Base-by-base conservation (phyloP, 2,888 invertebrate species). In the Alloplasta piceator region DNA sequence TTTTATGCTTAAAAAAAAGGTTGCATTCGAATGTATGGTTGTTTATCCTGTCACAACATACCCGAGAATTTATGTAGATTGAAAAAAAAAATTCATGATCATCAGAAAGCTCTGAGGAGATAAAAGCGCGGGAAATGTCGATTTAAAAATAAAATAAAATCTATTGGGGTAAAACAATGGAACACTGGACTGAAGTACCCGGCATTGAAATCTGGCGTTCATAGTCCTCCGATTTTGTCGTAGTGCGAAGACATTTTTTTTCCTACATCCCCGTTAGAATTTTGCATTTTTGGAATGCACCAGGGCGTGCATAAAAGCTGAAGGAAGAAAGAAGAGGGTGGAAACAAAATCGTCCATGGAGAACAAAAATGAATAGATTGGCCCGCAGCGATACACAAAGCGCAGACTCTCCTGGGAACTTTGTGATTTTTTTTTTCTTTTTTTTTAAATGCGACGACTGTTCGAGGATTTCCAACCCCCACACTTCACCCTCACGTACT, bases 321-420 rank as follows among this genome's bases (percentile, higher is more conserved):
- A 56, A 56, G 58, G 12, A 71, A 46, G 64, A 66, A 66, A 75
- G 50, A 66, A 52, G 38, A 48, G 64, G 64, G 64, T 66, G 38
- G 70, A 77, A 79, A 74, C 64, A 74, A 70, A 64, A 79, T 74
- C 74, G 74, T 58, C 64, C 14, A 79, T 68, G 79, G 58, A 63
- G 74, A 63, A 70, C 48, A 58, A 55, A 48, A 58, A 70, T 70
- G 70, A 70, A 79, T 79, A 70, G 70, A 79, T 79, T 74, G 79
- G 79, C 79, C 68, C 68, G 56, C 48, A 70, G 70, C 56, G 58
- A 64, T 48, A 56, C 58, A 70, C 55, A 63, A 6, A 61, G 74
- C 38, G 56, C 39, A 70, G 50, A 56, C 70, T 63, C 64, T 39
- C 38, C 46, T 58, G 46, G 26, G 16, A 67, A 61, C 71, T 80